Conservation (phyloP, 2,888 invertebrate genomes). For the Cremastinae sp. region DNA sequence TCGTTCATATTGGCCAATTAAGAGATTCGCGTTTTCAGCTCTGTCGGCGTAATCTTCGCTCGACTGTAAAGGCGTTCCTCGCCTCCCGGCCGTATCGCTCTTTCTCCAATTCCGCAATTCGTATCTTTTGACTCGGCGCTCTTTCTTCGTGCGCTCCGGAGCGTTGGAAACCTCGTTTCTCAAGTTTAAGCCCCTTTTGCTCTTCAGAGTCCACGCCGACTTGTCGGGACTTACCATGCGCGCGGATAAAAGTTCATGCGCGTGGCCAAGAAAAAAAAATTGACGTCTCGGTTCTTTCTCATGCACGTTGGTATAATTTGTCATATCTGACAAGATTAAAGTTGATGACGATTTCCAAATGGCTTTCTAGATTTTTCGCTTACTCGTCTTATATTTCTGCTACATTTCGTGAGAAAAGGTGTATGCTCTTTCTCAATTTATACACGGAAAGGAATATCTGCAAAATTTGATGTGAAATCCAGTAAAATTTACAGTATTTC, state of each 20-base stretch:
- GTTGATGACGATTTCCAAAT: constrained; percentile 67
- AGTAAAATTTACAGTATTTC: too few relatives aligned
- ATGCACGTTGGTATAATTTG: constrained; percentile 38
- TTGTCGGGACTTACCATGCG: constrained; percentile 1
- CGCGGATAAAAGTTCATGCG: constrained; percentile 5
- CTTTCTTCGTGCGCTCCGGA: constrained; percentile 5
- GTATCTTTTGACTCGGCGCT: constrained; percentile 31
- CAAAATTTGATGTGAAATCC: too few relatives aligned
- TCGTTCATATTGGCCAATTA: constrained; percentile 57
- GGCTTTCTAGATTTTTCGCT: constrained; percentile 51
- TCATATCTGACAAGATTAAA: constrained; percentile 68
- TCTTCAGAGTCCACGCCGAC: constrained; percentile 17
- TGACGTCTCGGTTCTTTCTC: constrained; percentile 6
- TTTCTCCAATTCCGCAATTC: constrained; percentile 42
- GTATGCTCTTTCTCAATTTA: neutral
- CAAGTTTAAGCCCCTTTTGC: constrained; percentile 10
- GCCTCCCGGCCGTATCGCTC: constrained; percentile 10
- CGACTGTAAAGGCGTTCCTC: neutral
- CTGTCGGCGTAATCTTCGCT: constrained; percentile 46
- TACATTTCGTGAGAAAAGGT: neutral
- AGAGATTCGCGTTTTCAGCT: constrained; percentile 50
- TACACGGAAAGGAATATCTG: too few relatives aligned
- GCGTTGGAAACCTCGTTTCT: constrained; percentile 32
- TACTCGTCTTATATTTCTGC: constrained; percentile 23
- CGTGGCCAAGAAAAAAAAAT: neutral